Conservation (phyloP, 2,888 invertebrate species). For the Epinotia demarniana region DNA sequence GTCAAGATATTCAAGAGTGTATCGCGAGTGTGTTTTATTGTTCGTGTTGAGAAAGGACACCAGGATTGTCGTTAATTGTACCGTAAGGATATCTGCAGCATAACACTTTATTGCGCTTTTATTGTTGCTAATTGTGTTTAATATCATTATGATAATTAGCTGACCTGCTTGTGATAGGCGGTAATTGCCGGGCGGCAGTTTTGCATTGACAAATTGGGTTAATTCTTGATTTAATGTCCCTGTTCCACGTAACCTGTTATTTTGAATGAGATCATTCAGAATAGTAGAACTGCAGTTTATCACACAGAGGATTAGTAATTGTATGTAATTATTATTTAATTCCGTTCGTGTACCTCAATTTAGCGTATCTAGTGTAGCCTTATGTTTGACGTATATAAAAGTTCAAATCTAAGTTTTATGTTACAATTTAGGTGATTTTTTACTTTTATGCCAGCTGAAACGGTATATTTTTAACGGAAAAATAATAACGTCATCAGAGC, state of each 20-base stretch:
- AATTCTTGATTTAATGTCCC: constrained; percentile 29
- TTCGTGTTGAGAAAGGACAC: constrained; percentile 73
- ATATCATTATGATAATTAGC: constrained; percentile 45
- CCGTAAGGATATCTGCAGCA: constrained; percentile 67
- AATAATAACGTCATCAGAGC: too few species aligned
- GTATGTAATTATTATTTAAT: too few species aligned
- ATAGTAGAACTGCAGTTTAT: background rate
- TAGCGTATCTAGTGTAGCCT: too few species aligned
- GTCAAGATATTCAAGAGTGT: constrained; percentile 73
- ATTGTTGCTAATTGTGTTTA: constrained; percentile 48
- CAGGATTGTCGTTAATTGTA: constrained; percentile 64
- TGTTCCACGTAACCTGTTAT: constrained; percentile 10
- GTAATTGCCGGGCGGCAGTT: constrained; percentile 23
- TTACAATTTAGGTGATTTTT: too few species aligned
- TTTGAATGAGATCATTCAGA: background rate
- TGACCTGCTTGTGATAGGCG: constrained; percentile 28
- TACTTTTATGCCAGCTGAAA: too few species aligned
- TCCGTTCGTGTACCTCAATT: too few species aligned
- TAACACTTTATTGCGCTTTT: constrained; percentile 50
- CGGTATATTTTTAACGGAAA: too few species aligned
- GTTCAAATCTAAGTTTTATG: too few species aligned
- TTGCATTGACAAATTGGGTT: constrained; percentile 41
- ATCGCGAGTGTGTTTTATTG: constrained; percentile 70
- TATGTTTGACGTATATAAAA: too few species aligned
- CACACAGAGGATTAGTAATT: background rate